Base-by-base conservation (phyloP, 2,888 invertebrate genomes). In the Napeogenes inachia region DNA sequence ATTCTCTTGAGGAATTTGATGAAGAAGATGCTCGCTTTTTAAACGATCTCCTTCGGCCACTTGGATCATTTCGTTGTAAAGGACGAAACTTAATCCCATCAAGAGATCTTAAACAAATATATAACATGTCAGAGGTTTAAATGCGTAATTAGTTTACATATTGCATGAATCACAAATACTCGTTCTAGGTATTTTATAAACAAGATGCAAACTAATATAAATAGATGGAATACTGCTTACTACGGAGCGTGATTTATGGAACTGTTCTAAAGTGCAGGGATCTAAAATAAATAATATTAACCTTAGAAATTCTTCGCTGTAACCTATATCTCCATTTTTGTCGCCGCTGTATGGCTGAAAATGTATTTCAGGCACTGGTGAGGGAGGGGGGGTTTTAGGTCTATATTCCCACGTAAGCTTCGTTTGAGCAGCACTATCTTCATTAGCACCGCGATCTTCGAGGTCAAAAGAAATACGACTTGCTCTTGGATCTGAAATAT, bases 41-140 rank as follows among this genome's bases (percentile, higher is more conserved):
- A 77, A 92, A 93, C 73, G 92, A 93, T 64, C 92, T 87, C 66
- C 93, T 85, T 50, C 93, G 83, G 67, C 92, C 92, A 69, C 92
- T 92, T 69, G 93, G 92, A 82, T 93, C 93, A 78, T 89, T 92
- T 68, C 93, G 91, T 78, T 92, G 87, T 73, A 93, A 78, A 61
- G 93, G 92, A 68, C 92, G 91, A 75, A 82, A 91, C 80, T 93
- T 93, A 74, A 94, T 92, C 71, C 94, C 94, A 81, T 94, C 94
- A 76, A 94, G 89, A 72, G 93, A 93, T 82, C 91, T 91, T 90
- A 86, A 91, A 91, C 87, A 88, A 91, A 89, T 79, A 76, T 75
- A 80, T 73, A 77, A 77, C 71, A 86, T 71, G 82, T 87, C 85
- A 88, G 79, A 83, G 76, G 84, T 73, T 72, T 70, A 87, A 85